These are phyloP conservation scores for Apocrypta bakeri DNA, from an alignment of 1,140 invertebrate genomes.

Conservation along the genomic window DNA sequence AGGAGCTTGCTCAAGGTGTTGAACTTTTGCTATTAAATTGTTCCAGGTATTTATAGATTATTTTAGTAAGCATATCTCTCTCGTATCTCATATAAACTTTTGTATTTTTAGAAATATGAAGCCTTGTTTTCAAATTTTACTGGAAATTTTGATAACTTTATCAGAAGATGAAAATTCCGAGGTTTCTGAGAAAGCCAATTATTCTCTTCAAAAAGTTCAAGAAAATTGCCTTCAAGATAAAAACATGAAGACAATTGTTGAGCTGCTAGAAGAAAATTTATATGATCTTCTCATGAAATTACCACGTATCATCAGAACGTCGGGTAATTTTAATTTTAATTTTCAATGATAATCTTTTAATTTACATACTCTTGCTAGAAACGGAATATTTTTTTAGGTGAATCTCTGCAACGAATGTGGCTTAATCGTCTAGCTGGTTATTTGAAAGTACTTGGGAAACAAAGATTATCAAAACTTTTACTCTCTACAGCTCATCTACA, in stretches of 20 bases:
- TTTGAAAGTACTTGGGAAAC: conserved; percentile 74
- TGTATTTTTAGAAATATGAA: conserved; percentile 75
- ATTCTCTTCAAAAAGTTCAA: conserved; percentile 69
- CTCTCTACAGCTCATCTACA: conserved; percentile 73
- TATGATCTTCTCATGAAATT: conserved; percentile 74
- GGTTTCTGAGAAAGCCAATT: conserved; percentile 68
- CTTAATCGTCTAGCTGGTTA: conserved; percentile 79
- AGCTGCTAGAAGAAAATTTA: conserved; percentile 78
- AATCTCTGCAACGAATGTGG: conserved; percentile 74
- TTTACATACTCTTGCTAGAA: not conserved
- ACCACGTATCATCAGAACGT: conserved; percentile 77
- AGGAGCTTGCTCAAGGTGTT: conserved; percentile 74
- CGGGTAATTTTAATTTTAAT: conserved; percentile 72
- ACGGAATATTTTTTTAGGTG: conserved; percentile 69
- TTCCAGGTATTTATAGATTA: conserved; percentile 69
- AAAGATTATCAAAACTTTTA: conserved; percentile 75
- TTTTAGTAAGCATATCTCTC: not conserved
- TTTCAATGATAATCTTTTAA: conserved; percentile 1
- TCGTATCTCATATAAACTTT: conserved; percentile 27
- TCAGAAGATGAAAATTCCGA: conserved; percentile 76
- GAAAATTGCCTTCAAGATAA: conserved; percentile 61
- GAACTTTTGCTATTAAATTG: conserved; percentile 75
- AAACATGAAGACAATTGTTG: conserved; percentile 68
- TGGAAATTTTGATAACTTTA: conserved; percentile 77
- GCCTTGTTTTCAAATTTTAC: conserved; percentile 72